Conservation (phyloP, 2,113 vertebrate genomes). For the Pterocles burchelli region DNA sequence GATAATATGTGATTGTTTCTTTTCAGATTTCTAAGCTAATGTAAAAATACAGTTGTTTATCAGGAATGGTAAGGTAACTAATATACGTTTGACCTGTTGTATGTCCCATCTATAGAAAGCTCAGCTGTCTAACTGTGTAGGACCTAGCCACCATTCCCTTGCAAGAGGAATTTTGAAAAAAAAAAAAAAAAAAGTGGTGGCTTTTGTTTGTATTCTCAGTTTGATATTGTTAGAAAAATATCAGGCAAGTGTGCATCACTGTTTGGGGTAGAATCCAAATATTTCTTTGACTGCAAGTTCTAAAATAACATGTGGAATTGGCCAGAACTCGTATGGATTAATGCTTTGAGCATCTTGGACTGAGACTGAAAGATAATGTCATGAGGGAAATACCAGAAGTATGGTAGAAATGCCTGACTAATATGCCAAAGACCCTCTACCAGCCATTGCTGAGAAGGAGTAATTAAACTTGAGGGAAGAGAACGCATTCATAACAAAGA, state of each 20-base stretch:
- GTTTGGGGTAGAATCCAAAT: accelerated
- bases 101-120: background rate
- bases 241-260: accelerated
- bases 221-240: background rate
- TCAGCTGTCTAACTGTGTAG: background rate
- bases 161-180: background rate
- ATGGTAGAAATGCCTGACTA: background rate
- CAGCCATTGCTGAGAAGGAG: background rate
- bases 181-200: too few species aligned
- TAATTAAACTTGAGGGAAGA: background rate
- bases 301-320: background rate
- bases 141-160: background rate
- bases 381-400: accelerated
- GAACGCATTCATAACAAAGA: background rate
- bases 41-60: background rate
- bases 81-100: background rate
- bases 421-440: background rate
- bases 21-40: background rate
- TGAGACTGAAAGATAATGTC: background rate
- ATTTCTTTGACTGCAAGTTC: background rate
- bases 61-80: background rate
- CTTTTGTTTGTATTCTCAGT: background rate
- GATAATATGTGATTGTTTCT: background rate
- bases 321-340: accelerated
- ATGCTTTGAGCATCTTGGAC: background rate